Evolutionary conservation across 2,888 invertebrate genomes (phyloP).

Genomic region (Endomychus coccineus): DNA sequence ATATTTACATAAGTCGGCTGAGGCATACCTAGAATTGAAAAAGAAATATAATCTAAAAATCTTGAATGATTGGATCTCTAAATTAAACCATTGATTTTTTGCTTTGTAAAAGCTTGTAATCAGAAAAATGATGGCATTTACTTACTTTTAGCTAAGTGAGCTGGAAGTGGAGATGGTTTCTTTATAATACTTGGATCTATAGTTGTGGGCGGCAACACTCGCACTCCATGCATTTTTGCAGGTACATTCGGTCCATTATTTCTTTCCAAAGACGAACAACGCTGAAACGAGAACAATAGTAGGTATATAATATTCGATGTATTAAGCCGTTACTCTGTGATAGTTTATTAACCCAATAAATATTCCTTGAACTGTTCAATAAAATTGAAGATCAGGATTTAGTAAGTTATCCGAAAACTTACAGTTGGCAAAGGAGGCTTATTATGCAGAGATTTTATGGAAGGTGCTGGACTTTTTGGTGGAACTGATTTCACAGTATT

Average conservation of each 20-base stretch:
- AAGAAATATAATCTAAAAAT: conserved; percentile 1
- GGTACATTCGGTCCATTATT: conserved; percentile 55
- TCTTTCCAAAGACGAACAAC: conserved; percentile 81
- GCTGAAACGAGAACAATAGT: conserved; percentile 33
- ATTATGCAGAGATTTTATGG: conserved; percentile 32
- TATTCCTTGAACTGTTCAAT: too few relatives aligned
- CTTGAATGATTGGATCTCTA: too few relatives aligned
- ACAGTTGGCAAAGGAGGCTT: conserved; percentile 68
- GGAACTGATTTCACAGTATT: conserved; percentile 29
- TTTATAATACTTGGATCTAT: conserved; percentile 48
- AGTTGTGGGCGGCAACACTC: conserved; percentile 41
- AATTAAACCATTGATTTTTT: too few relatives aligned
- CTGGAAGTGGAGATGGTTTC: conserved; percentile 64
- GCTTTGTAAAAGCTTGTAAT: background rate
- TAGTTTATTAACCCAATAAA: too few relatives aligned
- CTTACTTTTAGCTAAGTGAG: conserved; percentile 68
- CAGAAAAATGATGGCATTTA: conserved; percentile 3
- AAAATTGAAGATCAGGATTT: too few relatives aligned
- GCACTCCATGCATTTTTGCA: conserved; percentile 45
- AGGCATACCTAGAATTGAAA: conserved; percentile 40
- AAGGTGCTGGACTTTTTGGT: conserved; percentile 42
- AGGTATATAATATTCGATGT: conserved; percentile 2
- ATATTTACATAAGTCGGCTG: conserved; percentile 87
- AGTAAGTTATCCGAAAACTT: conserved; percentile 39
- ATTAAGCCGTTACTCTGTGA: too few relatives aligned